A percentile compares a stretch with the other conserved stretches of the same genome.
phyloP scores from a whole-genome alignment of 2,113 vertebrate genomes.

The Passer montanus region DNA sequence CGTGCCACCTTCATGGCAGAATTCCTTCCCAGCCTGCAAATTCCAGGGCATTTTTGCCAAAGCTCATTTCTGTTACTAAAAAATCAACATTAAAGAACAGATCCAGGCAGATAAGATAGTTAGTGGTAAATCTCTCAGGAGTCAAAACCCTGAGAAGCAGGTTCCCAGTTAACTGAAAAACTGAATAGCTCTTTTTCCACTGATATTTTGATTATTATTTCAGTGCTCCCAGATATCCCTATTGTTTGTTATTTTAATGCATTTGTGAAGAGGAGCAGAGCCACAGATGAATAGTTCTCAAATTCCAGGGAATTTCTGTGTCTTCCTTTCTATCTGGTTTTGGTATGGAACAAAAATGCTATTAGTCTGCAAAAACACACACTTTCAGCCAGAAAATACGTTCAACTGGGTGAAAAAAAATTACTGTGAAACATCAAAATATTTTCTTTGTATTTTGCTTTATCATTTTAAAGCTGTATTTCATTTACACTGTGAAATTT shows the following conservation, averaged over 20 bases:
- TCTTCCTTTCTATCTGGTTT: neutral
- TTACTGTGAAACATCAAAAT: neutral
- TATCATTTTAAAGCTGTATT: neutral
- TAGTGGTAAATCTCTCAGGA: neutral
- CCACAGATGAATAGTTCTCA: neutral
- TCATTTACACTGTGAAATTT: neutral
- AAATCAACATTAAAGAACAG: neutral
- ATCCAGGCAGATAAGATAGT: neutral
- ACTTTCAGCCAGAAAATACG: neutral
- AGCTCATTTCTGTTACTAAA: neutral
- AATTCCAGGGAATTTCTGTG: neutral
- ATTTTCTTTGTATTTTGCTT: neutral
- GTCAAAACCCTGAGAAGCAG: neutral
- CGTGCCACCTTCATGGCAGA: fast-evolving
- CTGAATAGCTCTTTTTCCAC: neutral
- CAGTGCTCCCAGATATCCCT: neutral
- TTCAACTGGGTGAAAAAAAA: neutral
- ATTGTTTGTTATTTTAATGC: neutral
- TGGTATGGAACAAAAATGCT: neutral
- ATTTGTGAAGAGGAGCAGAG: neutral
- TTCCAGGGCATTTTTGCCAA: neutral
- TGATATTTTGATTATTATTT: neutral
- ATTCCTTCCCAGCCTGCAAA: neutral
- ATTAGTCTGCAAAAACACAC: neutral
- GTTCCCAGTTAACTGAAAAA: neutral